A percentile compares a stretch with the other conserved stretches of the same genome.
Evolutionary conservation across 2,113 vertebrate species (phyloP).

Genomic region (Brachypodius melanocephalos): DNA sequence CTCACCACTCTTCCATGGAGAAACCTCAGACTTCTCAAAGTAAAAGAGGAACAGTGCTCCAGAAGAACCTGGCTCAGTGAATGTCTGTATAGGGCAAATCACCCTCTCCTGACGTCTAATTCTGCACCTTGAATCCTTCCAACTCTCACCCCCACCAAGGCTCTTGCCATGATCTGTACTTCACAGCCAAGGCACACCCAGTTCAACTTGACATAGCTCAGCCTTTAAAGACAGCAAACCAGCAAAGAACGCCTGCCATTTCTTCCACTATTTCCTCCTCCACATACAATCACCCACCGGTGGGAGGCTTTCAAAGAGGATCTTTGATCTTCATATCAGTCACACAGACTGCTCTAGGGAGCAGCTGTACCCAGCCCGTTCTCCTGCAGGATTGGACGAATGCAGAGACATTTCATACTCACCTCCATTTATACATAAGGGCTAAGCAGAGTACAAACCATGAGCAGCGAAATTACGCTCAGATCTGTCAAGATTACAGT

Average conservation of each 20-base stretch:
- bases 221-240: not conserved
- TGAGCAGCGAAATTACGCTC: not conserved
- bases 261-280: too few relatives aligned
- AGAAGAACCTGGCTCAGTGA: not conserved
- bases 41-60: not conserved
- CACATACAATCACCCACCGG: too few relatives aligned
- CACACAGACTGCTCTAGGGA: too few relatives aligned
- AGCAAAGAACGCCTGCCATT: too few relatives aligned
- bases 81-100: not conserved
- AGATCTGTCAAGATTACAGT: rapidly evolving
- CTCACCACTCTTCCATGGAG: not conserved
- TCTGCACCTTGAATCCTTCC: not conserved
- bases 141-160: rapidly evolving
- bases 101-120: not conserved
- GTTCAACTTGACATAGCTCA: rapidly evolving
- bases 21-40: not conserved
- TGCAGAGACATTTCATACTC: not conserved
- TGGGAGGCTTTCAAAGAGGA: too few relatives aligned
- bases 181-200: not conserved
- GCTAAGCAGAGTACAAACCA: not conserved
- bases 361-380: rapidly evolving
- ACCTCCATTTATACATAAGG: not conserved
- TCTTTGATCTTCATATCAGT: too few relatives aligned
- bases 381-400: not conserved
- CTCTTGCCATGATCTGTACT: too few relatives aligned